Conservation (phyloP, 2,797 vertebrate species). For the Syndactyla subalaris region DNA sequence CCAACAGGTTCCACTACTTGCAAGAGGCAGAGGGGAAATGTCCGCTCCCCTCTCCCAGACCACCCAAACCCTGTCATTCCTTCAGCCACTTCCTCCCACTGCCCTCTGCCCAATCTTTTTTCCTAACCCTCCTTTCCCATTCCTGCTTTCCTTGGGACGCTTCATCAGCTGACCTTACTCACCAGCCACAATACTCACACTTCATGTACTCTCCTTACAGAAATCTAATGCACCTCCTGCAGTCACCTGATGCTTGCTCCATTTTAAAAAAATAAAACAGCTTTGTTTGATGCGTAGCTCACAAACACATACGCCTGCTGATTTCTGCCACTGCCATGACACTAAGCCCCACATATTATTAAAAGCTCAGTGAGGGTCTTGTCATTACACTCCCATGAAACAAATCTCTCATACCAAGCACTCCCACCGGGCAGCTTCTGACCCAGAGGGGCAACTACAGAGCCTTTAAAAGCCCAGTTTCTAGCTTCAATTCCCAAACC, state of each 20-base stretch:
- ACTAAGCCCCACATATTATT: neutral
- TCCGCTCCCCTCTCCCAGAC: neutral
- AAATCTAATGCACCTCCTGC: neutral
- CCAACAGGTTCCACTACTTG: neutral
- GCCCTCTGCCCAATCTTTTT: neutral
- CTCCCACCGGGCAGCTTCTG: neutral
- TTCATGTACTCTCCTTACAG: neutral
- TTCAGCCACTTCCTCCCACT: neutral
- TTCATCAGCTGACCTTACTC: neutral
- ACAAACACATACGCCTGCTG: neutral
- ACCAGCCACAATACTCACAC: neutral
- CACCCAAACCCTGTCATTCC: neutral
- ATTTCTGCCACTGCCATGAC: neutral
- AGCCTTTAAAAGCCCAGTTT: neutral
- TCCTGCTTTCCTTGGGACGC: neutral
- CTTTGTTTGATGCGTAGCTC: neutral
- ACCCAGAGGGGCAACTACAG: neutral
- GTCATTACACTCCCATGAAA: neutral
- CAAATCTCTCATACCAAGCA: neutral
- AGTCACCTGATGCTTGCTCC: neutral
- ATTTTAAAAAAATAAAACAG: neutral
- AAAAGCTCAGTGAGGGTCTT: neutral
- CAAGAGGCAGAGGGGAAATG: neutral
- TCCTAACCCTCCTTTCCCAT: neutral
- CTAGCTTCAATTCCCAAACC: neutral